phyloP scores from a whole-genome alignment of 2,113 vertebrate genomes.

The Etheostoma cragini region DNA sequence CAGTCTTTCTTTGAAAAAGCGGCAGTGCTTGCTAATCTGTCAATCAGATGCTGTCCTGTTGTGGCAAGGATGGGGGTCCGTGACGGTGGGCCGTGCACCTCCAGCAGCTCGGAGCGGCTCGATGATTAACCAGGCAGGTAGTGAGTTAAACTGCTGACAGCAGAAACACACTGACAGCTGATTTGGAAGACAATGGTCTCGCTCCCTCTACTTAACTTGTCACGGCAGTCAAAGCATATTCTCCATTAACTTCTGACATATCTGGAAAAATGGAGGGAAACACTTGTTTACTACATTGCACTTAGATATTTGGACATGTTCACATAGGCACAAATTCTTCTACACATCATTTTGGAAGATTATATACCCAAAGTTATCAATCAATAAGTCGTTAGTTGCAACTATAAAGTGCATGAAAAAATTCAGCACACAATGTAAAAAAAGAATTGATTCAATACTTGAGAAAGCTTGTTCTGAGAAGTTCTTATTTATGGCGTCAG shows the following conservation, averaged over 20 bases:
- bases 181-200: slow-evolving; percentile 85
- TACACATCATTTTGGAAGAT: not conserved
- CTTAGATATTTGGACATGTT: slow-evolving; percentile 7
- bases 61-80: slow-evolving; percentile 68
- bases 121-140: slow-evolving; percentile 88
- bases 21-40: slow-evolving; percentile 85
- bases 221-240: slow-evolving; percentile 81
- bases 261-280: slow-evolving; percentile 61
- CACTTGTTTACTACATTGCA: slow-evolving; percentile 22
- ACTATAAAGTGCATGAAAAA: not conserved
- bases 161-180: slow-evolving; percentile 81
- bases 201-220: slow-evolving; percentile 85
- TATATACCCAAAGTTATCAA: not conserved
- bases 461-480: not conserved
- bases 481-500: not conserved
- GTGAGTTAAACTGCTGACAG: slow-evolving; percentile 85
- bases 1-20: slow-evolving; percentile 77
- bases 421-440: not conserved
- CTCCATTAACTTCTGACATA: slow-evolving; percentile 75
- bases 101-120: slow-evolving; percentile 74
- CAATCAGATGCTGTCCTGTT: slow-evolving; percentile 82
- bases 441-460: not conserved
- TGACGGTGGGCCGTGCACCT: slow-evolving; percentile 75
- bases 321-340: not conserved
- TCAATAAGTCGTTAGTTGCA: not conserved